Base-by-base conservation (phyloP, 1,140 invertebrate genomes). In the Pemphigus obesinymphae region DNA sequence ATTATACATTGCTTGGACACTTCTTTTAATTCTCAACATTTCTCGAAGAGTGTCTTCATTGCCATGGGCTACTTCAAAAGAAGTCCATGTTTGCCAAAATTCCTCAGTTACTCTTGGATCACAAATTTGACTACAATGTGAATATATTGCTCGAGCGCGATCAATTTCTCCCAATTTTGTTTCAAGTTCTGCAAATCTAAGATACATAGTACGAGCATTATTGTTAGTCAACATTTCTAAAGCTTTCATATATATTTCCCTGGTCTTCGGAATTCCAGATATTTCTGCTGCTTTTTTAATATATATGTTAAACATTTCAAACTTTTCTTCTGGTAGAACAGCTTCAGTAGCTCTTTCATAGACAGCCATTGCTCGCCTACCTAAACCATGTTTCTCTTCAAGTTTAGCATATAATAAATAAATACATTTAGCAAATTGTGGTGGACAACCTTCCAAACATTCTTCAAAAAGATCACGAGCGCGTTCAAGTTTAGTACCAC, bases 31-130 rank as follows among this genome's bases (percentile, higher is more conserved):
- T 86, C 98, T 90, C 83, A 99, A 88, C 97, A 99, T 99, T 90
- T 99, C 98, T 72, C 97, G 89, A 91, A 99, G 97, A 0, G 98
- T 99, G 85, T 99, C 98, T 88, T 99, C 97, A 89, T 99, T 99
- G n/a, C 98, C 98, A 89, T 99, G 97, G 68, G 95, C 92, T 50
- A 98, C 95, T 90, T 99, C 98, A 90, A 99, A 99, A 85, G 99
- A 96, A 88, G 98, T 99, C 98, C 98, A 99, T 10, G 95, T 95
- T 86, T 97, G 93, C 98, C 98, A 99, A 86, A 99, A 99, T 48
- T 94, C 92, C 7, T 91, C 90, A 11, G 97, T 96, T 87, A 93
- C 92, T 85, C 97, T 91, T 8, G 98, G 98, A 91, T 99, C 98
- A 89, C 97, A 99, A 85, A 99, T 98, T 90, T 99, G 97, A 85